phyloP scores from a whole-genome alignment of 2,888 invertebrate species.

The Scelioninae gen. 1 region DNA sequence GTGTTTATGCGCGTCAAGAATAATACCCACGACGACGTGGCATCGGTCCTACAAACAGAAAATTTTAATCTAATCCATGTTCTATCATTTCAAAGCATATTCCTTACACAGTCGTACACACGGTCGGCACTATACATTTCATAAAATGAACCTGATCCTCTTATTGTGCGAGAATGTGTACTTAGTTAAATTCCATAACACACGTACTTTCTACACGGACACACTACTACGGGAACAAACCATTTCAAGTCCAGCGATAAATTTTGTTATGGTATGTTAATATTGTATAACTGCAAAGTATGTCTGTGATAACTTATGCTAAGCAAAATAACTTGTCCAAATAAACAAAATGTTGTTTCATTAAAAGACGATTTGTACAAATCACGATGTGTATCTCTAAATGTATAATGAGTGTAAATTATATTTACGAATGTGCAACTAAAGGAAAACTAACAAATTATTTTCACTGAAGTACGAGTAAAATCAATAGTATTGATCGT shows the following conservation, averaged over 20 bases:
- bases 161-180: conserved; percentile 61
- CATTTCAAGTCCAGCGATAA: conserved; percentile 56
- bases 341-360: conserved; percentile 53
- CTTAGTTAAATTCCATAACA: conserved; percentile 60
- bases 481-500: conserved; percentile 57
- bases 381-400: conserved; percentile 31
- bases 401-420: conserved; percentile 47
- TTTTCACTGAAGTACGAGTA: conserved; percentile 43
- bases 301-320: conserved; percentile 25
- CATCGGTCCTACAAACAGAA: conserved; percentile 35
- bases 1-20: conserved; percentile 22
- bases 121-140: conserved; percentile 40
- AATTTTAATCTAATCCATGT: conserved; percentile 52
- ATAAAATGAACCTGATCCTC: conserved; percentile 58
- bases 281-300: conserved; percentile 45
- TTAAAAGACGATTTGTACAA: conserved; percentile 32
- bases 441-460: conserved; percentile 62
- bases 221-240: conserved; percentile 34
- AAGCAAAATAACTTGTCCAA: conserved; percentile 30
- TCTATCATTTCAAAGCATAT: conserved; percentile 51
- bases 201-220: conserved; percentile 30
- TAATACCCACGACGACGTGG: conserved; percentile 11
- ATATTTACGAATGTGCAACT: conserved; percentile 47
- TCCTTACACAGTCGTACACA: conserved; percentile 19
- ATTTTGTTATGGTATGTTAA: conserved; percentile 64